Evolutionary conservation across 2,797 vertebrate species (phyloP), one percentile per base, ranked within the genome.

Genomic region (Cynodonichthys magdalenae): DNA sequence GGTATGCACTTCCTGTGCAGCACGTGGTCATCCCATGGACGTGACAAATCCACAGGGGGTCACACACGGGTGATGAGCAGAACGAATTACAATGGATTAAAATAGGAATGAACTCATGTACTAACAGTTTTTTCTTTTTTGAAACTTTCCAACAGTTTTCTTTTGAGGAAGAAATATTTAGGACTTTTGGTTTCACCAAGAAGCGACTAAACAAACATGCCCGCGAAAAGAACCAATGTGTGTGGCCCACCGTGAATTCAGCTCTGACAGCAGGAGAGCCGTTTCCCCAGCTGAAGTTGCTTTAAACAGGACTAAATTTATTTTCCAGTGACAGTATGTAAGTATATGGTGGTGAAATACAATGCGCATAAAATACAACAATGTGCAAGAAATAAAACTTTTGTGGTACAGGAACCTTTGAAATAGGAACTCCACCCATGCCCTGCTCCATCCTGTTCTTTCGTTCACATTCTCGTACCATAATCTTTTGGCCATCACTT

Each of bases 1-100:
- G 87, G 84, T 91, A 89, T 92, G 89, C 2, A 62, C 71, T 90
- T 85, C 85, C 87, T 87, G 58, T 57, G 58, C 74, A 1, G 70
- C 85, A 89, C 74, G 59, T 83, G 81, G 59, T 55, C 50, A 27
- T 87, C 87, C 77, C 53, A 8, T 86, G 82, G 79, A 69, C 56
- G 39, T 41, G 63, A 71, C 75, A 31, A 57, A 61, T 68, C 71
- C 34, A 53, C 63, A 0, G 46, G 50, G 57, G 85, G 70, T 83
- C 75, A 80, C 5, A 0, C 27, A 19, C n/a, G 46, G 79, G 75
- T 77, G 74, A 84, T 6, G 3, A 42, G 19, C 46, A 68, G 34
- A 6, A 24, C 24, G 3, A 57, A 64, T 58, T 4, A 5, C 6
- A 17, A 27, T 53, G 11, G 7, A 20, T 28, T 12, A 3, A 20